Evolutionary conservation across 2,888 invertebrate species (phyloP).

Genomic region (Aplocera efformata): DNA sequence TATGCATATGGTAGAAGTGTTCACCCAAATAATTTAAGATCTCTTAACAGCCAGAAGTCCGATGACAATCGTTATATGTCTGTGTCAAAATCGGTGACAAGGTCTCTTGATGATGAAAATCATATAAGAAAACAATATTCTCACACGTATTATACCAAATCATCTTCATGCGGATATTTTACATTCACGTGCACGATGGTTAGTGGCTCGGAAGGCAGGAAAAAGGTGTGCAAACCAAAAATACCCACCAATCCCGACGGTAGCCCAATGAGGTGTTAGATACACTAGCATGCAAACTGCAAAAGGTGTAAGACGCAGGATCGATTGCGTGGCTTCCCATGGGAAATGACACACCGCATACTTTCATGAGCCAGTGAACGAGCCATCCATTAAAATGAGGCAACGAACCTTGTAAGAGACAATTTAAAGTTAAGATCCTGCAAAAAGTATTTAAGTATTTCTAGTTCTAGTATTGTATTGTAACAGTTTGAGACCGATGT

Average conservation of each 20-base stretch:
- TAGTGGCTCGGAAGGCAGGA: constrained; percentile 87
- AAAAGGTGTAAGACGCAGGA: neutral
- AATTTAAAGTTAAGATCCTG: constrained; percentile 1
- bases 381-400: too few relatives aligned
- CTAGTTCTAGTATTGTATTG: constrained; percentile 13
- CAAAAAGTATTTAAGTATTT: constrained; percentile 13
- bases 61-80: constrained; percentile 87
- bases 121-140: constrained; percentile 86
- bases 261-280: constrained; percentile 81
- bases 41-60: constrained; percentile 51
- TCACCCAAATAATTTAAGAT: constrained; percentile 58
- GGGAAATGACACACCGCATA: too few relatives aligned
- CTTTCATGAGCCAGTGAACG: too few relatives aligned
- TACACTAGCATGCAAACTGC: neutral
- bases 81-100: constrained; percentile 89
- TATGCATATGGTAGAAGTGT: constrained; percentile 47
- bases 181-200: constrained; percentile 92
- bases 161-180: constrained; percentile 92
- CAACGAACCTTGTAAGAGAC: too few relatives aligned
- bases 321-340: too few relatives aligned
- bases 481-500: too few relatives aligned
- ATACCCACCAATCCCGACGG: constrained; percentile 89
- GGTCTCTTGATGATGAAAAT: constrained; percentile 82
- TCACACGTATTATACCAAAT: constrained; percentile 91
- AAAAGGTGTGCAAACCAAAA: constrained; percentile 91